A percentile compares a stretch with the other conserved stretches of the same genome.
These are phyloP conservation scores for Podargus strigoides DNA, from an alignment of 2,797 vertebrate species.

Conservation along the genomic window DNA sequence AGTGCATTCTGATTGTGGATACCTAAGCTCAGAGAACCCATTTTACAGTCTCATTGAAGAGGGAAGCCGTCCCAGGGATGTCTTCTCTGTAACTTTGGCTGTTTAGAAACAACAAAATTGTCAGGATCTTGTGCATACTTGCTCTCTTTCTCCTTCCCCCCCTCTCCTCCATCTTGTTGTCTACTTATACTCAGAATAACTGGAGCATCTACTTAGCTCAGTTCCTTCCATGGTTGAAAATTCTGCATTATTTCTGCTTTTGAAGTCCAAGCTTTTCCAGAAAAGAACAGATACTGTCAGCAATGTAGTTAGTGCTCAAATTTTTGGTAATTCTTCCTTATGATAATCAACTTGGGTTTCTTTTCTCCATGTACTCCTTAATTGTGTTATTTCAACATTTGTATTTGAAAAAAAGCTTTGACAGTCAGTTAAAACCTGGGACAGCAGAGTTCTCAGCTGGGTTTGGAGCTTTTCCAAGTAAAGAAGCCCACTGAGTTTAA, in stretches of 20 bases:
- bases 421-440: background rate
- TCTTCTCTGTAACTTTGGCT: background rate
- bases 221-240: background rate
- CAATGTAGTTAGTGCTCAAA: background rate
- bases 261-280: background rate
- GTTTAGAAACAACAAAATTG: background rate
- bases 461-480: background rate
- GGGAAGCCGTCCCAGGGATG: background rate
- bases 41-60: background rate
- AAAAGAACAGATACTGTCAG: background rate
- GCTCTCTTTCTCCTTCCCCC: background rate
- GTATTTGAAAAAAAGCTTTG: background rate
- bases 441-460: background rate
- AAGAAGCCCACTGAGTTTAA: background rate
- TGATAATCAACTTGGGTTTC: background rate
- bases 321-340: background rate
- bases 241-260: background rate
- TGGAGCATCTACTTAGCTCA: background rate
- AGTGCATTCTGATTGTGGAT: background rate
- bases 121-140: background rate
- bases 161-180: background rate
- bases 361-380: background rate
- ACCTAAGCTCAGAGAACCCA: background rate
- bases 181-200: background rate
- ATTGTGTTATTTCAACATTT: background rate